Evolutionary conservation across 2,797 vertebrate genomes (phyloP).

Genomic region (Leuciscus waleckii): DNA sequence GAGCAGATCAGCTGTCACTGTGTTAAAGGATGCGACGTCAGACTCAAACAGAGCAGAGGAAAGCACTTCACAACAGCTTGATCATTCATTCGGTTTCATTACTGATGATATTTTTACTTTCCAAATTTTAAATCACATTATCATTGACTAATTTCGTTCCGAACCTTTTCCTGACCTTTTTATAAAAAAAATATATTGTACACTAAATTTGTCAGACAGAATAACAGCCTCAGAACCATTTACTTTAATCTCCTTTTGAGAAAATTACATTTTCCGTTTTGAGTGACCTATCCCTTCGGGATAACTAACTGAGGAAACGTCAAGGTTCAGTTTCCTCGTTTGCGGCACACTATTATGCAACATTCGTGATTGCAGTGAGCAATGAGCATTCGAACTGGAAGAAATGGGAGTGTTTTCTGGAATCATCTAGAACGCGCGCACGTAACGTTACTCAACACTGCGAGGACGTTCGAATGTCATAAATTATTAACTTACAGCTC

Average conservation of each 20-base stretch:
- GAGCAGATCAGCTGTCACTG: constrained; percentile 32
- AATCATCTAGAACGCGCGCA: constrained; percentile 10
- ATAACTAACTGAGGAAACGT: neutral
- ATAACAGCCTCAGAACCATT: too few species aligned
- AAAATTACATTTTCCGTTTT: neutral
- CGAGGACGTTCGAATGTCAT: neutral
- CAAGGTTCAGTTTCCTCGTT: neutral
- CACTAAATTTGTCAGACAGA: neutral
- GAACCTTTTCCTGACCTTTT: neutral
- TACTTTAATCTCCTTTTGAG: too few species aligned
- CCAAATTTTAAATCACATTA: neutral
- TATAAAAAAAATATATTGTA: too few species aligned
- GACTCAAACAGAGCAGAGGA: neutral
- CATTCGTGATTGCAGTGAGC: constrained; percentile 39
- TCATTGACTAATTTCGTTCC: too few species aligned
- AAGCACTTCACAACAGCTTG: neutral
- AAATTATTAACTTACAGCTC: neutral
- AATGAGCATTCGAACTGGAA: constrained; percentile 1
- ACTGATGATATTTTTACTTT: neutral
- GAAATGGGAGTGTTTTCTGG: constrained; percentile 40
- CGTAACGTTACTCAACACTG: neutral
- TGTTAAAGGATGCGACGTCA: constrained; percentile 4
- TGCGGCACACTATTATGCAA: constrained; percentile 8
- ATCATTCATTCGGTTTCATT: neutral
- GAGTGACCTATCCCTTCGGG: neutral